These are phyloP conservation scores for Phaetusa simplex DNA, from an alignment of 2,113 vertebrate species.

Conservation along the genomic window DNA sequence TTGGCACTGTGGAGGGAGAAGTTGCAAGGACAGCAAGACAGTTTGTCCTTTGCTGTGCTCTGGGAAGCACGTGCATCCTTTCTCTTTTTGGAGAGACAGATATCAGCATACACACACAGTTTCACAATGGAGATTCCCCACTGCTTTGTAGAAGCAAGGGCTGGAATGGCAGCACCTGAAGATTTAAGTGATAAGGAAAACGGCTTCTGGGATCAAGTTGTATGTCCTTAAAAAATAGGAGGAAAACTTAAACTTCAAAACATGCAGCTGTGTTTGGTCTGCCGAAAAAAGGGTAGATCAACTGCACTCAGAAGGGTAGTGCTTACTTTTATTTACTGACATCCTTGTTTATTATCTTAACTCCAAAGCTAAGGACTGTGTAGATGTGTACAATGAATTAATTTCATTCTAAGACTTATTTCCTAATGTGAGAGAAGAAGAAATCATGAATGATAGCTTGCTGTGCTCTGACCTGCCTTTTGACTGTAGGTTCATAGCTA, in stretches of 20 bases:
- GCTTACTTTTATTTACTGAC: background rate
- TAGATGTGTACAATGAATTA: background rate
- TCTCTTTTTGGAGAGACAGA: background rate
- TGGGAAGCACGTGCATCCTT: background rate
- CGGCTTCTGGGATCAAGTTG: background rate
- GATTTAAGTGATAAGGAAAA: background rate
- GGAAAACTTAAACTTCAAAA: background rate
- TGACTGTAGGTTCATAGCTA: background rate
- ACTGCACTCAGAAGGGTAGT: background rate
- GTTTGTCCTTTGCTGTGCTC: background rate
- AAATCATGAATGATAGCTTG: background rate
- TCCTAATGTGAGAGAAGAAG: background rate
- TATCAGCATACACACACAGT: fast-evolving
- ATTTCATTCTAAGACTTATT: background rate
- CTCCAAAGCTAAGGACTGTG: background rate
- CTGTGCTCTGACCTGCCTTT: background rate
- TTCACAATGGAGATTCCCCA: background rate
- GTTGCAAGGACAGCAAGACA: background rate
- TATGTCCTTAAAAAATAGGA: background rate
- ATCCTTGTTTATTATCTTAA: background rate
- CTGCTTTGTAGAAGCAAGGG: fast-evolving
- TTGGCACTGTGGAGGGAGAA: background rate
- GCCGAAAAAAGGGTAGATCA: background rate
- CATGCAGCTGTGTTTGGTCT: background rate
- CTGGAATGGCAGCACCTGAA: background rate